Base-by-base conservation (phyloP, 2,113 vertebrate genomes). In the Stomatorhinus ivindoensis region DNA sequence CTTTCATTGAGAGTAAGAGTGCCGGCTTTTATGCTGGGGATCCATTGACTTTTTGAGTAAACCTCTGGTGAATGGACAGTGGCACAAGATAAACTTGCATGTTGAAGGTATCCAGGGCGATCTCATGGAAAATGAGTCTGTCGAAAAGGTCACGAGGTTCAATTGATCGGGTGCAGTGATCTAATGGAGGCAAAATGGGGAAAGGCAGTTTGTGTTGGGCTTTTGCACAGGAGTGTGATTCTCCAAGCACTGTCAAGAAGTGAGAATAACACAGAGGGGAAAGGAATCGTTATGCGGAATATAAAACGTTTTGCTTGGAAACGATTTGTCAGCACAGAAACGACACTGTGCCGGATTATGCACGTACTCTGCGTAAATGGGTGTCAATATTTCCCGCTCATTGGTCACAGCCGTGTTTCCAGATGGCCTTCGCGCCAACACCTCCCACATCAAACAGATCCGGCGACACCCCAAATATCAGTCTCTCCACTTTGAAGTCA, bases 401-500 rank as follows among this genome's bases (percentile, higher is more conserved):
- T 98, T 47, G 82, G 82, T 84, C 82, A 47, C 82, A 86, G 48
- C 97, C 97, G 97, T 97, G 97, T 97, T 98, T 97, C 97, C 98
- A 97, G 97, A 97, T 96, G 96, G 96, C 96, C 97, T 98, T 98
- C 97, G 97, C 97, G 96, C 97, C 97, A 99, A 99, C 97, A 97
- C 97, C 97, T 97, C 97, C 97, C 96, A 97, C 98, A 99, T 98
- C 97, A 98, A 98, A 98, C 97, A 97, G 98, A 98, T 98, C 98
- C 98, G 98, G 99, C 98, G 97, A 98, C 97, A 97, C 98, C 98
- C 98, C 97, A 98, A 99, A 98, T 98, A 98, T 97, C 97, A 98
- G 97, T 98, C 97, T 98, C 97, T 99, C 98, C 97, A 98, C 98
- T 99, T 98, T 98, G 97, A 98, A 98, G 98, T 99, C 97, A 99